Base-by-base conservation (phyloP, 2,888 invertebrate species). In the Meiosimyza platycephala region DNA sequence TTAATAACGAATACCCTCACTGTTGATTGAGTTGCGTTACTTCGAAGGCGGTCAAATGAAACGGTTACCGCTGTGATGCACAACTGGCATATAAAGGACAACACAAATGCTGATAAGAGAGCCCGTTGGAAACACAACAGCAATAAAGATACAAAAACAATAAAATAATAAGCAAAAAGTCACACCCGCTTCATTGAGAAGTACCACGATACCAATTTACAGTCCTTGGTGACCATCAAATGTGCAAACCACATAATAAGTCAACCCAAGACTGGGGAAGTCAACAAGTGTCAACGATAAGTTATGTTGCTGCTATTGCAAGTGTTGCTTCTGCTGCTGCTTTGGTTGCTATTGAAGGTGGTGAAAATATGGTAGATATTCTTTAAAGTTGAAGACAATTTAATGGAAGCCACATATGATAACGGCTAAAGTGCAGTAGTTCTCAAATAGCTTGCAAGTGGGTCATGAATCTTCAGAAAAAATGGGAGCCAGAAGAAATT, bases 371-470 rank as follows among this genome's bases (percentile, higher is more conserved):
- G 13, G 16, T 22, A 18, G 55, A 18, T 16, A 22, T 16, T 18
- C 55, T 12, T 22, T 3, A 18, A 12, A 55, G 55, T 55, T 22
- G 55, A 4, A 16, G 55, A 55, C 5, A 22, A 55, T 22, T 55
- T 55, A 12, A 22, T 22, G 55, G 16, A 55, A 55, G 55, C 55
- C 55, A 22, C 55, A 15, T 51, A 51, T 54, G 16, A 54, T 54
- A 13, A 54, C 71, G 73, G 57, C 12, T 67, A 68, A 7, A 28
- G n/a, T 63, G 76, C 75, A 74, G 59, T 12, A 64, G 64, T 40
- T 40, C 9, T 40, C 40, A 40, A 40, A 40, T 40, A 9, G 40
- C 9, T 28, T 28, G 3, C 40, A 40, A 28, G 0, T 40, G 40
- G 40, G 40, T 40, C 9, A 40, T 40, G 9, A 40, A 40, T 7